Evolutionary conservation across 2,113 vertebrate species (phyloP), one percentile per base, ranked within the genome.

Genomic region (Neodon shergylaensis): DNA sequence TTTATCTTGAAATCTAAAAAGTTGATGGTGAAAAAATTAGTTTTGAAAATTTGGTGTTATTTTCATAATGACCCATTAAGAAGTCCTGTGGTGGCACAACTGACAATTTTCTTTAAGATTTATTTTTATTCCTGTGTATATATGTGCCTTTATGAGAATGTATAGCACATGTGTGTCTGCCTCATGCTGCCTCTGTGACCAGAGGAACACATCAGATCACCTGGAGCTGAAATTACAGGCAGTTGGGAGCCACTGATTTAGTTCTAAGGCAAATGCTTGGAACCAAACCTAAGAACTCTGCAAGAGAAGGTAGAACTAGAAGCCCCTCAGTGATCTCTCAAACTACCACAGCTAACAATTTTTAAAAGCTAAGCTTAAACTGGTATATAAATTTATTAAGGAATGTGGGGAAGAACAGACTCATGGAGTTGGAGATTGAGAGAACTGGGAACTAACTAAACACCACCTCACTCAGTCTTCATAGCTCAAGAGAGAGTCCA

Each of bases 321-420:
- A 36, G 4, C 16, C 31, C 8, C 47, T 36, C 3, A 79, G 16
- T 9, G 14, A 36, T 79, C 47, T 52, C 77, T 79, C 47, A 31
- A 52, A 9, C 8, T 3, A 33, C 47, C 42, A 31, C 14, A 36
- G 7, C 44, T 33, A 52, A 94, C 77, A 83, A 47, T 68, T 86
- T 89, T 92, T 10, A n/a, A 89, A 96, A 96, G 47, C 85, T 89
- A 96, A 96, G 47, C 85, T 89, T 47, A 91, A 88, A 82, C 42
- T 91, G 94, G 19, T 78, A 95, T 24, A 95, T 58, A 21, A 58
- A 58, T 7, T 58, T 58, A 58, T 21, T 19, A 58, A 58, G 54
- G 5, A 58, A 19, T 58, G 54, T 19, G 5, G 54, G 54, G 17
- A 58, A 58, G 17, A 58, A 58, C 54, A 58, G 17, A 58, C 5